Base-by-base conservation (phyloP, 2,113 vertebrate species). In the Chascanopsetta lugubris region DNA sequence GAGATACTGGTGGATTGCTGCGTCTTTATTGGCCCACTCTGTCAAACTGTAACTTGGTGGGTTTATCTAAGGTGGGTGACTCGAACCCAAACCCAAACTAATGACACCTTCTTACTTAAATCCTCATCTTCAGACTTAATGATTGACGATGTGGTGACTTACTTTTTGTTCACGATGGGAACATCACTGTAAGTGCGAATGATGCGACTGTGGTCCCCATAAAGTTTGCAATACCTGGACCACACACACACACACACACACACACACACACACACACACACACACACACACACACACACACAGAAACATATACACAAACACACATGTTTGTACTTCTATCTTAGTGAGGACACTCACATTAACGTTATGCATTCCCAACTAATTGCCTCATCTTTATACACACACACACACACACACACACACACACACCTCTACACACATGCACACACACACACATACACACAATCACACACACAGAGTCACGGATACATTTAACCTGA, bases 51-150 rank as follows among this genome's bases (percentile, higher is more conserved):
- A 30, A 32, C 29, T 53, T 30, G 18, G 50, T 53, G 6, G 27
- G 26, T 30, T 53, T 30, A 29, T 53, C 49, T 53, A 10, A 53
- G 49, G n/a, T 53, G n/a, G 50, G n/a, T 18, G 50, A 53, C 8
- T 30, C 7, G 1, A 32, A 53, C 27, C 50, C 21, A 20, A 10
- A 18, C 26, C 26, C 21, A 45, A 20, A 5, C 18, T 4, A 20
- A 20, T 45, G 21, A 20, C 12, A 9, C 6, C n/a, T n/a, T n/a
- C n/a, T n/a, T n/a, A n/a, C n/a, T n/a, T n/a, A n/a, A n/a, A 5
- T 38, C 34, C 34, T 38, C 34, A 48, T 12, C 10, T 48, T 26
- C 22, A 26, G 15, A 48, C 22, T 15, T 26, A 48, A 25, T 48
- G 22, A 48, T 26, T 48, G 0, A 48, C 46, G 6, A 25, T 40